Evolutionary conservation across 2,113 vertebrate species (phyloP).

Genomic region (Craseonycteris thonglongyai): DNA sequence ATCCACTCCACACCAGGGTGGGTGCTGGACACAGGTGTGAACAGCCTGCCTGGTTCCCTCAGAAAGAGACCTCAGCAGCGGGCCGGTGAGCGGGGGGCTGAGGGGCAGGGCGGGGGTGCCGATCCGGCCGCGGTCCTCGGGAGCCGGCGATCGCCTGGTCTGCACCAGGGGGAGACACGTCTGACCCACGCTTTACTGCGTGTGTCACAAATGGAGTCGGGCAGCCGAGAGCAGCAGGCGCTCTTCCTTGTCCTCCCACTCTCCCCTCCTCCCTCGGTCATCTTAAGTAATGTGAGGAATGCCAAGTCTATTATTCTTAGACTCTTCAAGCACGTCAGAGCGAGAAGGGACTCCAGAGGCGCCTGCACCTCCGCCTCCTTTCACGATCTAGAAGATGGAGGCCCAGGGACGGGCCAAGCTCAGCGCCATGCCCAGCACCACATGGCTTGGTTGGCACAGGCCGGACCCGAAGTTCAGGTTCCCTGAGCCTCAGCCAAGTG

Average conservation of each 20-base stretch:
- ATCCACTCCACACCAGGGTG: not conserved
- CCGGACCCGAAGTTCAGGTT: not conserved
- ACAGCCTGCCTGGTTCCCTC: not conserved
- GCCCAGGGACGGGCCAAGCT: not conserved
- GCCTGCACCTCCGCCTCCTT: not conserved
- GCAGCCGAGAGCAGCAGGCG: not conserved
- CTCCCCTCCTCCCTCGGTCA: not conserved
- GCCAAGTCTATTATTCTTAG: slow-evolving; percentile 32
- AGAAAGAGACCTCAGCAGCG: not conserved
- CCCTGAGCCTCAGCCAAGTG: not conserved
- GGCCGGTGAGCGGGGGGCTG: not conserved
- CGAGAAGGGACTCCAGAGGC: not conserved
- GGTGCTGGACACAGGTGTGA: not conserved
- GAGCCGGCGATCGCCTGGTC: slow-evolving; percentile 6
- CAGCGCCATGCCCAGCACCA: not conserved
- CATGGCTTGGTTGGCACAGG: not conserved
- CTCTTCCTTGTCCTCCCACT: not conserved
- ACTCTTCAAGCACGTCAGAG: not conserved
- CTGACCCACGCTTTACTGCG: slow-evolving; percentile 68
- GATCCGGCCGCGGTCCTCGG: too few species aligned
- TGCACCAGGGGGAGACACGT: slow-evolving; percentile 50
- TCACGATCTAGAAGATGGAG: not conserved
- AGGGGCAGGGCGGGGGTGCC: too few species aligned
- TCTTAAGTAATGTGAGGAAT: slow-evolving; percentile 40
- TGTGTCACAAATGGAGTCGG: slow-evolving; percentile 64